Base-by-base conservation (phyloP, 2,888 invertebrate genomes). In the Drosophila paranaensis region DNA sequence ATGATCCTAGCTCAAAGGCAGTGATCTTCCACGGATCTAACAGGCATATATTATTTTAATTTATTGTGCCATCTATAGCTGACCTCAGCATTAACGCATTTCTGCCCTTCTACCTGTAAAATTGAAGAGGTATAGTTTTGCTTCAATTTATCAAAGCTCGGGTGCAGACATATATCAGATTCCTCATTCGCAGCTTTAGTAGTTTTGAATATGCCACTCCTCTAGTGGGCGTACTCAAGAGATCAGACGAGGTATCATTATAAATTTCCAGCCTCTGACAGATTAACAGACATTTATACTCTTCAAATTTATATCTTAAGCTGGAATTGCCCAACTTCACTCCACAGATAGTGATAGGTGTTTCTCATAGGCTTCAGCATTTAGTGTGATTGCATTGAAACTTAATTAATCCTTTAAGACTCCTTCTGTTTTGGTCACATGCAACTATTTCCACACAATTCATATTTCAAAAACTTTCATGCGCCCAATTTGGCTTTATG, bases 391-490 rank as follows among this genome's bases (percentile, higher is more conserved):
- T 3, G 1, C 48, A 50, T 2, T 3, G n/a, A 11, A 33, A 50
- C 11, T 0, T 2, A 16, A 33, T n/a, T n/a, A 39, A 39, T 50
- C 48, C 33, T 11, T 33, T 33, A 39, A 27, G 6, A 11, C n/a
- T n/a, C 5, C 11, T 27, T 6, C 11, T 27, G 25, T 39, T 39
- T 40, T 48, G 3, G 14, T 20, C 16, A 14, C 35, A 14, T 13
- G 11, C 10, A 11, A 6, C n/a, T 25, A 33, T 25, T 16, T 63
- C 2, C 11, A 33, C 30, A 33, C 30, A 33, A 39, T 37, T 64
- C 20, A 16, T 0, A 35, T 20, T 11, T 11, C 10, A 13, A 30
- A 39, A 58, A 61, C 55, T 79, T 75, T 68, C 79, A 35, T 20
- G 16, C 39, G 20, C 57, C 42, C 56, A 0, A 50, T 42, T 16